Base-by-base conservation (phyloP, 1,140 invertebrate genomes). In the Adelges cooleyi region DNA sequence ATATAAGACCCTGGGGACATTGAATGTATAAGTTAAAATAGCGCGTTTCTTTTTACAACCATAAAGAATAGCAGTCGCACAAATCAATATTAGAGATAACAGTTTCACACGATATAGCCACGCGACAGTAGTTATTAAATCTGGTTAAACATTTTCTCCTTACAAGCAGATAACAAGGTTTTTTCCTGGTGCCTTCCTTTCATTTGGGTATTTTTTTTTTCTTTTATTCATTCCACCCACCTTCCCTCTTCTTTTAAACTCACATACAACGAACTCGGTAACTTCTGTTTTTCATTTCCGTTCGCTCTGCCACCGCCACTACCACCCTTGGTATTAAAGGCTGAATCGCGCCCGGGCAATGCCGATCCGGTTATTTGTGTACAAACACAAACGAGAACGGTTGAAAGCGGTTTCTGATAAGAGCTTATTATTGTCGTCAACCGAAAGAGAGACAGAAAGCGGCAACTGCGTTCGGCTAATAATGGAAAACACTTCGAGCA, bases 61-160 rank as follows among this genome's bases (percentile, higher is more conserved):
- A 46, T 27, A 23, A 50, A 42, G 44, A 29, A 67, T n/a, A 40
- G 36, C 25, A 33, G 29, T 33, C 29, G 11, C 13, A 56, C 59
- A 40, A 62, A 51, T 68, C 56, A 49, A 53, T 69, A 66, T 54
- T 27, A 42, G 59, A 65, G 54, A 51, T 69, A 54, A 65, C 62
- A 15, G 20, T 50, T 65, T 38, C 33, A 25, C 48, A 22, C n/a
- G 20, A 25, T 20, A 33, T 23, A 38, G 48, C 27, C 27, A 25
- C 44, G 18, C 29, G 33, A 33, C 33, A 38, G 22, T 65, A 38
- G 22, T 65, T 50, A 50, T 65, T 65, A 50, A 51, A 50, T 65
- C 48, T 65, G 44, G 25, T 50, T 36, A 50, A 65, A 65, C 36
- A 33, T 33, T 65, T 38, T 38, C 48, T 50, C 50, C 48, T 65